Base-by-base conservation (phyloP, 2,113 vertebrate species). In the Gopherus evgoodei region DNA sequence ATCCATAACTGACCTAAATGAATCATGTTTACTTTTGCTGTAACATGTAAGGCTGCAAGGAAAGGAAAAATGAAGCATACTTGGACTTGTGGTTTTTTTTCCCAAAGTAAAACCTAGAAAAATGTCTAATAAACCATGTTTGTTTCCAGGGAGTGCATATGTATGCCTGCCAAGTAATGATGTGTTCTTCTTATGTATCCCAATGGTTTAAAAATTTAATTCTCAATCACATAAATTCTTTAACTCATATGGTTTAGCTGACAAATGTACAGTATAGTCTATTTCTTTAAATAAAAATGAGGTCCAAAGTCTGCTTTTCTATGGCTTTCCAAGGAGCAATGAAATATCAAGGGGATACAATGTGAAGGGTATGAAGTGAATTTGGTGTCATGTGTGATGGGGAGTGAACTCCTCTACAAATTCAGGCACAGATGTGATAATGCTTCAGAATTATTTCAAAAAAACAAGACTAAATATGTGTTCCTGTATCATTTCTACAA, bases 401-500 rank as follows among this genome's bases (percentile, higher is more conserved):
- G 21, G 79, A 80, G n/a, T 22, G 29, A 90, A 84, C 29, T 62
- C 6, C 16, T 88, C 22, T 54, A 81, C 47, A 84, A 29, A 42
- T 38, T 84, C 5, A 59, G 11, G 19, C 13, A 52, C 13, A 62
- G 4, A 83, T 5, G 12, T 56, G 57, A 47, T 17, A 84, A 47
- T 52, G 27, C 50, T 86, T 69, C 50, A 86, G 22, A 13, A 8
- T 50, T 53, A 57, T 79, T 72, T 12, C 11, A 49, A 83, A 84
- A 89, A 72, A 21, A 54, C 2, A n/a, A 27, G 5, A 49, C 17
- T 25, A 84, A 57, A 88, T 81, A 88, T 72, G 54, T 80, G 76
- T 80, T 92, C 47, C 59, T 25, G 44, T 72, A 69, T 79, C 88
- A 82, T 75, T 54, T 88, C 47, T 62, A 42, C 50, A 80, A 86